Evolutionary conservation across 2,797 vertebrate genomes (phyloP).

Genomic region (Aeoliscus strigatus): DNA sequence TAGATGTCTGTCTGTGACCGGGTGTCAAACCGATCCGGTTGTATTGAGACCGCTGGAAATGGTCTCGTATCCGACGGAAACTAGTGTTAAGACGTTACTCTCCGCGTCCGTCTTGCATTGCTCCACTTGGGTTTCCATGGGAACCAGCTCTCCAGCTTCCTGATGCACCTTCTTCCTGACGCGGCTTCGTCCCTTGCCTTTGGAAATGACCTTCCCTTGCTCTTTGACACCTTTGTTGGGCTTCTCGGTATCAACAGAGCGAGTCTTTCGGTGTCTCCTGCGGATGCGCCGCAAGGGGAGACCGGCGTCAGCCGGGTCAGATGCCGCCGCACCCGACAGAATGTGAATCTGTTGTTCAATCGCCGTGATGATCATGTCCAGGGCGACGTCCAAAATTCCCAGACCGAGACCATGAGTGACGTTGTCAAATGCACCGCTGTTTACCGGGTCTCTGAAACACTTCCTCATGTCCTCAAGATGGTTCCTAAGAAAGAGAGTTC

Average conservation of each 20-base stretch:
- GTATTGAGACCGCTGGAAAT: constrained; percentile 67
- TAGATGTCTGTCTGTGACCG: not conserved
- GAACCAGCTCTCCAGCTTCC: constrained; percentile 29
- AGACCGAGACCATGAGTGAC: constrained; percentile 78
- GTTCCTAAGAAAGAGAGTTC: constrained; percentile 54
- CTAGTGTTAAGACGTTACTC: constrained; percentile 72
- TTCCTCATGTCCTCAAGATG: constrained; percentile 79
- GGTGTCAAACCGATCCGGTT: constrained; percentile 44
- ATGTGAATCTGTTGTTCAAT: constrained; percentile 79
- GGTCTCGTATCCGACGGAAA: constrained; percentile 77
- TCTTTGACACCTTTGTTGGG: constrained; percentile 48
- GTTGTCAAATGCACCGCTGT: constrained; percentile 71
- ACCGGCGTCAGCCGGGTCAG: constrained; percentile 57
- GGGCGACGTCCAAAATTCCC: constrained; percentile 73
- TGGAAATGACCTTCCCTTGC: constrained; percentile 54
- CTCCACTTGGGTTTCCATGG: constrained; percentile 23
- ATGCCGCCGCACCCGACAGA: constrained; percentile 70
- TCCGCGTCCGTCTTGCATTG: constrained; percentile 53
- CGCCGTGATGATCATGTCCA: constrained; percentile 73
- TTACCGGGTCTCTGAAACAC: constrained; percentile 70
- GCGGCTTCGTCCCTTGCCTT: constrained; percentile 55
- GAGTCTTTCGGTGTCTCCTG: constrained; percentile 69
- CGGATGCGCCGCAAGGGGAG: constrained; percentile 58
- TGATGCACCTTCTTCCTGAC: constrained; percentile 56
- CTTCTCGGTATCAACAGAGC: constrained; percentile 39